A percentile compares a stretch with the other conserved stretches of the same genome.
These are phyloP conservation scores for Microcebus ravelobensis DNA, from an alignment of 2,113 vertebrate species.

Conservation along the genomic window DNA sequence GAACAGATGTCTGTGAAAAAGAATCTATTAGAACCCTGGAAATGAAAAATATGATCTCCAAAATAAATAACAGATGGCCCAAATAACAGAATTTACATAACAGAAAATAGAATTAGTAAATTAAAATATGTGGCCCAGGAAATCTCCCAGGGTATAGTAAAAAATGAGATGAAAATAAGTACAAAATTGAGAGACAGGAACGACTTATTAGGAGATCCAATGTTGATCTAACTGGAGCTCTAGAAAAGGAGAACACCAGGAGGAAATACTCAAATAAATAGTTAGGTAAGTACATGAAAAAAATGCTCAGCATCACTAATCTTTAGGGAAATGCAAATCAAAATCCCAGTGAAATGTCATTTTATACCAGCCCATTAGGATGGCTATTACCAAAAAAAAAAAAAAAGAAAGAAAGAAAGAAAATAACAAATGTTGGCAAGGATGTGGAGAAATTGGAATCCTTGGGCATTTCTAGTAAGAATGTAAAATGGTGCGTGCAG, in stretches of 20 bases:
- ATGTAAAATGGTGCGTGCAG: background rate
- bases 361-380: background rate
- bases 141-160: constrained; percentile 23
- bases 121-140: constrained; percentile 55
- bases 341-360: background rate
- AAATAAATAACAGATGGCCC: constrained; percentile 66
- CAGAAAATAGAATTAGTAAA: constrained; percentile 56
- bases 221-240: constrained; percentile 8
- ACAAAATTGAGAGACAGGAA: constrained; percentile 13
- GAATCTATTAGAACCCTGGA: constrained; percentile 40
- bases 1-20: constrained; percentile 49
- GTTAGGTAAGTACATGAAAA: background rate
- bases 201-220: constrained; percentile 1
- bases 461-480: background rate
- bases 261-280: background rate
- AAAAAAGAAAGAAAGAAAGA: background rate
- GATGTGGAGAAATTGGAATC: background rate
- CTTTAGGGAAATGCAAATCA: background rate
- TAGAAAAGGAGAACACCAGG: background rate
- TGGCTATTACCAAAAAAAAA: background rate
- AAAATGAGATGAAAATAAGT: constrained; percentile 46
- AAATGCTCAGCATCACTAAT: background rate
- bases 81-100: constrained; percentile 68
- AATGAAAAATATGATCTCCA: constrained; percentile 61
- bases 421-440: background rate